A percentile compares a stretch with the other conserved stretches of the same genome.
phyloP scores from a whole-genome alignment of 1,140 invertebrate species.

The Brachionus sp. region DNA sequence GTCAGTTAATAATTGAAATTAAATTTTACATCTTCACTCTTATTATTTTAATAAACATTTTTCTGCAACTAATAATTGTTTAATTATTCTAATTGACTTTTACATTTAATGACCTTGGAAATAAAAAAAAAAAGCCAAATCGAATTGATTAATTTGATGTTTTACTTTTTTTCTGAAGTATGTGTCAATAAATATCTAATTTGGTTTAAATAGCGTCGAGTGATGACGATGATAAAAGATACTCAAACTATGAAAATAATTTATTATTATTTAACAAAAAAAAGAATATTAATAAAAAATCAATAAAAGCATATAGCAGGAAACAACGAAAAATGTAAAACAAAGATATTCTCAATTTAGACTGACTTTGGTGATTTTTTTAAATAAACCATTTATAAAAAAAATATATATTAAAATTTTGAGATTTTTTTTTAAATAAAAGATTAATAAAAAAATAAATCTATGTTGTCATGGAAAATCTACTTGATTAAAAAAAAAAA shows the following conservation, averaged over 20 bases:
- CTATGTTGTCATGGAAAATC: slow-evolving; percentile 13
- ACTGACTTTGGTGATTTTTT: neutral
- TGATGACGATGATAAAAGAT: neutral
- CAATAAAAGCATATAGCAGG: neutral
- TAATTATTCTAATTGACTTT: neutral
- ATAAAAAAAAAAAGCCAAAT: neutral
- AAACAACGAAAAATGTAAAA: neutral
- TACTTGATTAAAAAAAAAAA: neutral
- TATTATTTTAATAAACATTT: neutral
- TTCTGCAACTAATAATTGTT: neutral
- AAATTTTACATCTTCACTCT: neutral
- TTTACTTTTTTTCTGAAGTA: neutral
- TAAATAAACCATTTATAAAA: neutral
- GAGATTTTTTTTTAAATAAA: neutral
- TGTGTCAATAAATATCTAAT: neutral
- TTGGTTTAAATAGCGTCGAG: neutral
- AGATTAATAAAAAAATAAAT: neutral
- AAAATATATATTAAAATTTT: neutral
- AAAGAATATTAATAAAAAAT: slow-evolving; percentile 2
- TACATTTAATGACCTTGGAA: neutral
- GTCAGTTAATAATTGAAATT: neutral
- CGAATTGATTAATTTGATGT: neutral
- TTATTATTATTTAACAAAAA: neutral
- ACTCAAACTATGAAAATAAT: slow-evolving; percentile 4
- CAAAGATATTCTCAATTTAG: neutral